A percentile compares a stretch with the other conserved stretches of the same genome.
Conservation (phyloP, 2,113 vertebrate genomes). For the Dicrurus megarhynchus region DNA sequence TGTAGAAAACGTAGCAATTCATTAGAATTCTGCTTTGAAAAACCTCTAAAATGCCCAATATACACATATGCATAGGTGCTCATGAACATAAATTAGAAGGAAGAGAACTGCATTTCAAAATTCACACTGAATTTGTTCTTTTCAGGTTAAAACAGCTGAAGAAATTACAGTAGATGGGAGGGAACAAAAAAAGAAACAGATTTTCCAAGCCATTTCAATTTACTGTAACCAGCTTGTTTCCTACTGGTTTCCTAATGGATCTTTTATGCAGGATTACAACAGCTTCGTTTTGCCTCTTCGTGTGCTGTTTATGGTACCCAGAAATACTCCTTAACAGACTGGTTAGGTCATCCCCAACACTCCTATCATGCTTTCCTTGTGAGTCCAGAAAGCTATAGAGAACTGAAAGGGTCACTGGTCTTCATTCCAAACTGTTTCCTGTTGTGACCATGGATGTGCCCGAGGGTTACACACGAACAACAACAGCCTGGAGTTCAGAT, state of each 20-base stretch:
- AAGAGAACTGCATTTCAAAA: neutral
- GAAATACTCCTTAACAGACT: neutral
- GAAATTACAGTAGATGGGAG: neutral
- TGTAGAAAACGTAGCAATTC: neutral
- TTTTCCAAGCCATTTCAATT: neutral
- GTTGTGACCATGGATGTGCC: accelerated
- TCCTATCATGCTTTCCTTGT: neutral
- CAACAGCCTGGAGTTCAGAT: neutral
- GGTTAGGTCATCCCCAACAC: neutral
- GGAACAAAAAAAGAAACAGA: accelerated
- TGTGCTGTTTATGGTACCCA: neutral
- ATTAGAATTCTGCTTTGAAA: neutral
- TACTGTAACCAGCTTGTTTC: neutral
- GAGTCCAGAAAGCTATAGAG: neutral
- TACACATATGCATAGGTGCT: neutral
- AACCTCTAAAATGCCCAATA: neutral
- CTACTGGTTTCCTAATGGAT: neutral
- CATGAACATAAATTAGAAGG: neutral
- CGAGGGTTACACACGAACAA: accelerated
- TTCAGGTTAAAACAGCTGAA: neutral
- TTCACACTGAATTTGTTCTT: neutral
- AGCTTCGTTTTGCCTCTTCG: neutral
- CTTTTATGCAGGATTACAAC: neutral
- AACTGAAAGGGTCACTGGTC: neutral
- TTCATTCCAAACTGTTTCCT: neutral